phyloP scores from a whole-genome alignment of 92 coral and sea anemone genomes.

The Siderastrea siderea region DNA sequence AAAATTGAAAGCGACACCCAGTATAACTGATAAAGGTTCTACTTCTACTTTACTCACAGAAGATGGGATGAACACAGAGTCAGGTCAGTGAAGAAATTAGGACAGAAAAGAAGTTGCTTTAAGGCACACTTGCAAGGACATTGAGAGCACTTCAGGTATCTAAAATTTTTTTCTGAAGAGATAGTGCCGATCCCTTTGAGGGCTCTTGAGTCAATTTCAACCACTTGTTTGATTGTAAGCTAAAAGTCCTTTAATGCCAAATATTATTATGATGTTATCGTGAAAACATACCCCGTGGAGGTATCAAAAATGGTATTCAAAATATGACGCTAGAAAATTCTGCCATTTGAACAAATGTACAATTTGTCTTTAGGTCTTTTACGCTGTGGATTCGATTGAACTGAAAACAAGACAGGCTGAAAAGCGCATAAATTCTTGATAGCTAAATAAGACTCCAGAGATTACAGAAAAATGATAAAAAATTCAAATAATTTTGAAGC shows the following conservation, averaged over 20 bases:
- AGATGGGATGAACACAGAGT: too few relatives aligned
- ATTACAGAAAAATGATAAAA: not conserved
- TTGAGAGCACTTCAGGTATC: too few relatives aligned
- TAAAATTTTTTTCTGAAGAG: not conserved
- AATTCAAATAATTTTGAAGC: conserved; percentile 1
- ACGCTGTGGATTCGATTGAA: not conserved
- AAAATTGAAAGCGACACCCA: too few relatives aligned
- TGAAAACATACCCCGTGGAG: not conserved
- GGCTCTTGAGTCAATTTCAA: not conserved
- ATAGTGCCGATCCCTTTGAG: not conserved
- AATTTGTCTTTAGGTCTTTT: not conserved
- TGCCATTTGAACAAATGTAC: not conserved
- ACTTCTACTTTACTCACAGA: too few relatives aligned
- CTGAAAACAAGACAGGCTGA: not conserved
- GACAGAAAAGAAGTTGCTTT: too few relatives aligned
- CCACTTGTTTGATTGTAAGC: conserved; percentile 1
- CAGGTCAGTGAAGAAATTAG: too few relatives aligned
- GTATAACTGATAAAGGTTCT: too few relatives aligned
- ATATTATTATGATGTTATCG: not conserved
- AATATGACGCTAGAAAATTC: conserved; percentile 11
- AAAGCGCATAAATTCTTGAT: too few relatives aligned
- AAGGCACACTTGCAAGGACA: not conserved
- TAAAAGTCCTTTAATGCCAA: not conserved
- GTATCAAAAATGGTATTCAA: conserved; percentile 15
- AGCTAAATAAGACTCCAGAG: not conserved